These are phyloP conservation scores for Eupristina koningsbergeri DNA, from an alignment of 1,140 invertebrate species.

Conservation along the genomic window DNA sequence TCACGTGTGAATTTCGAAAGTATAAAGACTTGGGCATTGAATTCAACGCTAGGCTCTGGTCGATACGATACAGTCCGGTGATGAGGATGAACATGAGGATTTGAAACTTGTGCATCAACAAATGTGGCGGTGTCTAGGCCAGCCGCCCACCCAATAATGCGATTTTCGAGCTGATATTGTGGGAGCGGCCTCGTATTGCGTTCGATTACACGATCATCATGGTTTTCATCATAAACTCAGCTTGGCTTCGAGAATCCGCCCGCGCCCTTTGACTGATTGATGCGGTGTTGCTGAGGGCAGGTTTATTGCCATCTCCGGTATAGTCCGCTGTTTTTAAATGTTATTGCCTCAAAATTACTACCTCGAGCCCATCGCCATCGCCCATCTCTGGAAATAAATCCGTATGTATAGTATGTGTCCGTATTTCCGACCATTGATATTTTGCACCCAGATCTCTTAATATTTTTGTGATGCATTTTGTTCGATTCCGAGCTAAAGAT, in stretches of 20 bases:
- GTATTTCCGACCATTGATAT: neutral
- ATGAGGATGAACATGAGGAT: neutral
- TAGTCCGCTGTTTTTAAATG: neutral
- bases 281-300: neutral
- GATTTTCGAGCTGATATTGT: slow-evolving; percentile 2
- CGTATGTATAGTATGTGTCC: neutral
- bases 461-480: slow-evolving; percentile 1
- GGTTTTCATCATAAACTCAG: slow-evolving; percentile 16
- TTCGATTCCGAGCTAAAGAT: slow-evolving; percentile 29
- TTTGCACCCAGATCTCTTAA: neutral
- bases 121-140: neutral
- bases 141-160: neutral
- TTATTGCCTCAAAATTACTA: neutral
- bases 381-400: neutral
- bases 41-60: neutral
- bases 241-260: too few relatives aligned
- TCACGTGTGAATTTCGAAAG: slow-evolving; percentile 20
- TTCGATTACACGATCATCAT: slow-evolving; percentile 25
- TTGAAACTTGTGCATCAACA: neutral
- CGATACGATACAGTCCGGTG: neutral
- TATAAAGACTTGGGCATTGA: neutral
- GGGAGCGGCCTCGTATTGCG: neutral
- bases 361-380: too few relatives aligned
- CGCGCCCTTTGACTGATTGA: neutral
- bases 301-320: neutral